Conservation (phyloP, 2,797 vertebrate species). For the Mormyrops attenuatus region DNA sequence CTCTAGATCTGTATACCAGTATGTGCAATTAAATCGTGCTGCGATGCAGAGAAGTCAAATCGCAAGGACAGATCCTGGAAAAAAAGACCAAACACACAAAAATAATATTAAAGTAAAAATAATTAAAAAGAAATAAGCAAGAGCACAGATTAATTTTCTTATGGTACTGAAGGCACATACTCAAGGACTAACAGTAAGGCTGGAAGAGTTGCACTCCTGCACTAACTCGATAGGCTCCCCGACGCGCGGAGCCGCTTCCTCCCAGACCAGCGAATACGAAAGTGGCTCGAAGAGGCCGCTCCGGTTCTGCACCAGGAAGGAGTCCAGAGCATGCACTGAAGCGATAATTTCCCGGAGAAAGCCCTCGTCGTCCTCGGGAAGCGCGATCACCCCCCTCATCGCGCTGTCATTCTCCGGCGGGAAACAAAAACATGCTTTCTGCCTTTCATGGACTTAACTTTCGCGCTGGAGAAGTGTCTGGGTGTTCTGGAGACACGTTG, state of each 20-base stretch:
- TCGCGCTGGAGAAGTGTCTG: conserved; percentile 26
- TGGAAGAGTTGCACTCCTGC: background rate
- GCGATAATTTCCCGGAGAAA: conserved; percentile 21
- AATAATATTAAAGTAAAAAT: background rate
- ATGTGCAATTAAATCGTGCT: background rate
- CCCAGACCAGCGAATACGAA: conserved; percentile 54
- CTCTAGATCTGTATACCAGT: background rate
- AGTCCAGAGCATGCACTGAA: conserved; percentile 51
- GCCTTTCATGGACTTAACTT: background rate
- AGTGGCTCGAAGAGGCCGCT: conserved; percentile 39
- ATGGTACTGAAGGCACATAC: background rate
- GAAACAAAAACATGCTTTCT: background rate
- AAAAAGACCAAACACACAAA: background rate
- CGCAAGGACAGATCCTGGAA: background rate
- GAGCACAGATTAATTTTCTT: background rate
- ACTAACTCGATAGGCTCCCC: background rate
- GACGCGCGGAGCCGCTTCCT: conserved; percentile 50
- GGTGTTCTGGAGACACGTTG: conserved; percentile 31
- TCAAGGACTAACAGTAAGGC: background rate
- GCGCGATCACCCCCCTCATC: background rate
- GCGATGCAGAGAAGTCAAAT: background rate
- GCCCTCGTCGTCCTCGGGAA: background rate
- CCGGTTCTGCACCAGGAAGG: conserved; percentile 66
- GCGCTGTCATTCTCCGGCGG: background rate
- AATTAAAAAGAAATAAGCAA: background rate